These are phyloP conservation scores for Phrixothrix hirtus DNA, from an alignment of 2,888 invertebrate genomes.

Conservation along the genomic window DNA sequence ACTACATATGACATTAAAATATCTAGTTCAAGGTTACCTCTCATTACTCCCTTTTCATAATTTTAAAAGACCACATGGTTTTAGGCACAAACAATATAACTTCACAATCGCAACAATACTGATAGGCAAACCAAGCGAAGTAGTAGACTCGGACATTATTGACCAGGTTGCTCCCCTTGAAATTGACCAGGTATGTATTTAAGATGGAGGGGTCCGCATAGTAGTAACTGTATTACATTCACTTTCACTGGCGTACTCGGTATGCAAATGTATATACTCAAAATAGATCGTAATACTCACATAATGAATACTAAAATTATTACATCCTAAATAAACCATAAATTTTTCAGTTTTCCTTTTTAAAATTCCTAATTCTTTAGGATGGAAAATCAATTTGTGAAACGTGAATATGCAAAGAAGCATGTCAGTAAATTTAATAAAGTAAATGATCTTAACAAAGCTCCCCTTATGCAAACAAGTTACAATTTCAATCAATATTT, in stretches of 20 bases:
- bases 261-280: constrained; percentile 4
- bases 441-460: too few relatives aligned
- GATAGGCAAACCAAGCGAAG: constrained; percentile 21
- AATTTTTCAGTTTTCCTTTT: too few relatives aligned
- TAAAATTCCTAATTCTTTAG: too few relatives aligned
- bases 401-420: too few relatives aligned
- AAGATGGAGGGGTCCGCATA: constrained; percentile 27
- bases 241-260: constrained; percentile 28
- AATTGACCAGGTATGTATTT: constrained; percentile 45
- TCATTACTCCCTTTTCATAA: constrained; percentile 24
- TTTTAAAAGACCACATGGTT: constrained; percentile 8
- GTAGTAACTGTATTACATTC: constrained; percentile 19
- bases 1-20: not conserved
- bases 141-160: constrained; percentile 44
- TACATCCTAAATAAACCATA: too few relatives aligned
- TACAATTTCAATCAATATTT: too few relatives aligned
- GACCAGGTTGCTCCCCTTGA: constrained; percentile 50
- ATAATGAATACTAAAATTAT: too few relatives aligned
- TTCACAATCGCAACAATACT: constrained; percentile 25
- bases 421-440: too few relatives aligned
- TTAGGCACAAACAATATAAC: constrained; percentile 13
- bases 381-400: too few relatives aligned
- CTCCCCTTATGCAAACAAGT: too few relatives aligned
- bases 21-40: constrained; percentile 20
- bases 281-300: too few relatives aligned